Conservation (phyloP, 2,113 vertebrate genomes). For the Oostethus manadensis region DNA sequence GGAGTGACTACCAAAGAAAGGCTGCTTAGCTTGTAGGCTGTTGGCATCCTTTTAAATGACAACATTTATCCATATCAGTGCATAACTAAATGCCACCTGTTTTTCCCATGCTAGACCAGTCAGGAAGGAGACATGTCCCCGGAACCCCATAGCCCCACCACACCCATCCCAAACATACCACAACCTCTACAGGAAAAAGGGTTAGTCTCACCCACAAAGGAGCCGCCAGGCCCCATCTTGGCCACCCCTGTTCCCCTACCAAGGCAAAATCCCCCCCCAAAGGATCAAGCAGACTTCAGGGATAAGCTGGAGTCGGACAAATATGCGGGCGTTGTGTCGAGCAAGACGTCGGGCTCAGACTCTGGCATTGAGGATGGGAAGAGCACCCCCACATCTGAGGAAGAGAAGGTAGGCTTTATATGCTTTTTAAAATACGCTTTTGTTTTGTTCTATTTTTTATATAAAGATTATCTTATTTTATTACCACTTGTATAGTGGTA, state of each 20-base stretch:
- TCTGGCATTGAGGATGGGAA: conserved; percentile 70
- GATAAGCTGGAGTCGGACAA: conserved; percentile 60
- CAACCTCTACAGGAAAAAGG: conserved; percentile 23
- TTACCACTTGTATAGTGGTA: too few relatives aligned
- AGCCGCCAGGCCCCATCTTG: conserved; percentile 2
- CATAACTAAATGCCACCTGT: conserved; percentile 7
- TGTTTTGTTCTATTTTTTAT: too few relatives aligned
- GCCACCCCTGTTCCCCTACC: conserved; percentile 40
- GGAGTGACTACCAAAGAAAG: neutral
- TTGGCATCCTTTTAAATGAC: conserved; percentile 19
- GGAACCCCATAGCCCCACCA: conserved; percentile 32
- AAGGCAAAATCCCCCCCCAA: conserved; percentile 14
- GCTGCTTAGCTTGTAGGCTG: conserved; percentile 16
- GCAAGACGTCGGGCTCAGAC: conserved; percentile 61
- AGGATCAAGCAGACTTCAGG: conserved; percentile 26
- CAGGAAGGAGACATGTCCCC: conserved; percentile 71
- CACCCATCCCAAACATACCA: conserved; percentile 11
- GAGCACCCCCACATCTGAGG: conserved; percentile 51
- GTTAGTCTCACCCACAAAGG: conserved; percentile 1
- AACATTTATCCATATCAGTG: conserved; percentile 4
- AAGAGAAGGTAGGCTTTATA: conserved; percentile 50
- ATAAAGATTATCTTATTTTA: too few relatives aligned
- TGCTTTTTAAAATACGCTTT: neutral
- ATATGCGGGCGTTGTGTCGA: conserved; percentile 62
- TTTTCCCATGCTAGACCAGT: conserved; percentile 69